A percentile compares a stretch with the other conserved stretches of the same genome.
These are phyloP conservation scores for Drosophila orosa DNA, from an alignment of 1,140 invertebrate species.

Conservation along the genomic window DNA sequence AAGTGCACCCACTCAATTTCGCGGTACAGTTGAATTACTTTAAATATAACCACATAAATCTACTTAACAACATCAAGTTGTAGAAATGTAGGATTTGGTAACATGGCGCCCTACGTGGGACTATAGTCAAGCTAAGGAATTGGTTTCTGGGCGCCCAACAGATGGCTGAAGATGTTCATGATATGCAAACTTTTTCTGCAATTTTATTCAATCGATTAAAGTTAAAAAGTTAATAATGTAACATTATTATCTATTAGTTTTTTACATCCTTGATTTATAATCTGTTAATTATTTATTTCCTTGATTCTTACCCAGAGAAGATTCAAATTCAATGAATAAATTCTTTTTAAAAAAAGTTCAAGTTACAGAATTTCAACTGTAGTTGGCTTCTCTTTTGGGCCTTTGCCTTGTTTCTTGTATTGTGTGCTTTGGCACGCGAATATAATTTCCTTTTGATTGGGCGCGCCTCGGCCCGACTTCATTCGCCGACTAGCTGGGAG, in stretches of 20 bases:
- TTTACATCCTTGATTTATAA: no score
- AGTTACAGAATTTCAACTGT: conserved; percentile 13
- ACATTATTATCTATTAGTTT: no score
- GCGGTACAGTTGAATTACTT: conserved; percentile 8
- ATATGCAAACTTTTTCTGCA: no score
- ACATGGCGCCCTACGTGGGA: neutral
- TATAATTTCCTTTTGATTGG: conserved; percentile 80
- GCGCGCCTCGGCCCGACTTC: conserved; percentile 51
- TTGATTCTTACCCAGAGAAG: no score
- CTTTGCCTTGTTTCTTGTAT: conserved; percentile 11
- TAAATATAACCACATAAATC: conserved; percentile 3
- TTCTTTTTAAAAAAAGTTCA: neutral
- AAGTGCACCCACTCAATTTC: conserved; percentile 32
- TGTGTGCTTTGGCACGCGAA: conserved; percentile 61
- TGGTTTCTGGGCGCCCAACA: no score
- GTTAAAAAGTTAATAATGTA: no score
- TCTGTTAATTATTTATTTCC: no score
- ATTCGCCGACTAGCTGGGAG: conserved; percentile 36
- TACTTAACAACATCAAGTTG: neutral
- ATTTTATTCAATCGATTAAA: no score
- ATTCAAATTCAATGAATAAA: no score
- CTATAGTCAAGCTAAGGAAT: neutral
- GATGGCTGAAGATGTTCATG: no score
- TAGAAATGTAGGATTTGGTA: neutral
- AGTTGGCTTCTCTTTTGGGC: conserved; percentile 17